These are phyloP conservation scores for Coendou prehensilis DNA, from an alignment of 2,797 vertebrate species.

Conservation along the genomic window DNA sequence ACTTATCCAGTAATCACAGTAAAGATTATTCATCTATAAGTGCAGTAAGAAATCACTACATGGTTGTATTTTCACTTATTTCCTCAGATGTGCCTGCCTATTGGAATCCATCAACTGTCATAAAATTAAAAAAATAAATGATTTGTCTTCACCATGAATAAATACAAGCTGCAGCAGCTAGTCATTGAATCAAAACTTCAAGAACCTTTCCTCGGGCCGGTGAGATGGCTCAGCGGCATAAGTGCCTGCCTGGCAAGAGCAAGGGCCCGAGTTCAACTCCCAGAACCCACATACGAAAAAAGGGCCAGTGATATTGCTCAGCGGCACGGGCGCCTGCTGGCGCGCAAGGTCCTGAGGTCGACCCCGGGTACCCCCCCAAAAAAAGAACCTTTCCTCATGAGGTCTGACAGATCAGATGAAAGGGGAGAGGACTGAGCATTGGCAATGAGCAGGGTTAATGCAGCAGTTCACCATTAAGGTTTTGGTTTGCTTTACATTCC, in stretches of 20 bases:
- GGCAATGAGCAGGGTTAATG: not conserved
- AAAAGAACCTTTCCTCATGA: constrained; percentile 75
- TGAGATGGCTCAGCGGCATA: too few species aligned
- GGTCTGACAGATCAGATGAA: constrained; percentile 79
- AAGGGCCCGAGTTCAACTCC: too few species aligned
- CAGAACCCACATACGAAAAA: too few species aligned
- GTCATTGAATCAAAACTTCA: constrained; percentile 75
- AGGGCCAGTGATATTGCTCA: too few species aligned
- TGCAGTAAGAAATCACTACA: constrained; percentile 70
- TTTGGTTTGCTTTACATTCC: not conserved
- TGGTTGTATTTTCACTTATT: constrained; percentile 82
- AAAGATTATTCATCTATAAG: constrained; percentile 65
- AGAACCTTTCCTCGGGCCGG: constrained; percentile 69
- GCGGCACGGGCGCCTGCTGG: too few species aligned
- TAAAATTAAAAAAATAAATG: constrained; percentile 84
- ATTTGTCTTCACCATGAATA: constrained; percentile 85
- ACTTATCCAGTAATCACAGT: constrained; percentile 56
- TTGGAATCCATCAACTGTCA: constrained; percentile 90
- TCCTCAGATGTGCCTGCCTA: constrained; percentile 82
- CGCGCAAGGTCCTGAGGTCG: too few species aligned
- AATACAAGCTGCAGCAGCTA: constrained; percentile 83
- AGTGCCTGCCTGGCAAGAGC: too few species aligned
- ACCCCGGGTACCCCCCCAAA: too few species aligned
- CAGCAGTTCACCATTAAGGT: not conserved
- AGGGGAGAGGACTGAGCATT: constrained; percentile 19